Evolutionary conservation across 1,140 invertebrate species (phyloP).

Genomic region (Magallana gigas): DNA sequence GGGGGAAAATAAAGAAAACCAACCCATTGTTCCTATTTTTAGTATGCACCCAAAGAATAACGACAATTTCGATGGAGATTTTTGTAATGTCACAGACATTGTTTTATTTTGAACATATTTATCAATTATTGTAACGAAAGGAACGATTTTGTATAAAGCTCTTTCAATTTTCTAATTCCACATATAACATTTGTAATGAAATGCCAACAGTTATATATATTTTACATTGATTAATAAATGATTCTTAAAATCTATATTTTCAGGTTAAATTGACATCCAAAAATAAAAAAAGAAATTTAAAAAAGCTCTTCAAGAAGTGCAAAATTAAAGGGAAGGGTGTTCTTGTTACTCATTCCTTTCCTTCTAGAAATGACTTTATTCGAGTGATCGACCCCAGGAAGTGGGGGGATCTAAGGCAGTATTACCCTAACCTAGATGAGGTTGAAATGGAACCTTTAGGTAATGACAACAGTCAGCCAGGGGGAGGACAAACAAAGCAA

Average conservation of each 20-base stretch:
- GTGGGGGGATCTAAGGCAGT: background rate
- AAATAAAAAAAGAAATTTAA: background rate
- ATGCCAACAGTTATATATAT: too few species aligned
- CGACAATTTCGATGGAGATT: background rate
- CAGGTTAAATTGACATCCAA: background rate
- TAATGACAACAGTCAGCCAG: background rate
- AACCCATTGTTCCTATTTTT: too few species aligned
- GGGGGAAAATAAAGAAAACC: too few species aligned
- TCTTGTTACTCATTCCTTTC: background rate
- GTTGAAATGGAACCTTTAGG: background rate
- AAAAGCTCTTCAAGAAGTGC: background rate
- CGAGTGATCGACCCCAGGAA: background rate
- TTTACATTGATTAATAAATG: background rate
- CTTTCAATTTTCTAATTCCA: too few species aligned
- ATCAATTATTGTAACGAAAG: too few species aligned
- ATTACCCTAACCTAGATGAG: background rate
- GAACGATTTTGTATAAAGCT: too few species aligned
- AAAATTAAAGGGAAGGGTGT: background rate
- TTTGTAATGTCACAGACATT: background rate
- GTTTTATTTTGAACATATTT: background rate
- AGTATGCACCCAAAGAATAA: too few species aligned
- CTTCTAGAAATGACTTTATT: constrained; percentile 34
- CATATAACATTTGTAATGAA: too few species aligned
- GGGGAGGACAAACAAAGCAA: background rate
- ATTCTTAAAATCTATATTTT: background rate